Base-by-base conservation (phyloP, 2,797 vertebrate genomes). In the Rachycentron canadum region DNA sequence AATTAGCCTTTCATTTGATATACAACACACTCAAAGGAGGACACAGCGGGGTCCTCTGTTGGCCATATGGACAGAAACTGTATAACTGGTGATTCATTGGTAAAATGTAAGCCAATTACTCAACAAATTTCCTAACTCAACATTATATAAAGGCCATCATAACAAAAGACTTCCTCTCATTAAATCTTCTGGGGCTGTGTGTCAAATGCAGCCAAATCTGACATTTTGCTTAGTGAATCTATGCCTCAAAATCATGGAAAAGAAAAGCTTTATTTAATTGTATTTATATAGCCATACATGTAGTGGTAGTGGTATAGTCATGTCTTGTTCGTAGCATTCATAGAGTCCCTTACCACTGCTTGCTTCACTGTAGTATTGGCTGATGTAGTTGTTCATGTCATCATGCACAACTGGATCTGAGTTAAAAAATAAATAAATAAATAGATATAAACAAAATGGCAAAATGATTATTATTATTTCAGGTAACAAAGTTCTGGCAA, bases 331-430 rank as follows among this genome's bases (percentile, higher is more conserved):
- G 49, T 16, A 12, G 52, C 73, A 25, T 61, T 68, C 19, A 53
- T n/a, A n/a, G 13, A 10, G 53, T 76, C 34, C 94, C 97, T 97
- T 93, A 99, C 98, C 97, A 59, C 95, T 97, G 93, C 96, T 97
- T 61, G 96, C 96, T 86, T 97, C 97, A 0, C 93, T 97, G 95
- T 98, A 98, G 91, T 99, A 99, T 57, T 97, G 97, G 56, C 97
- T 97, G 94, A 99, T 97, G 85, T 99, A 99, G 91, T 98, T 99
- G 88, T 99, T 99, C 98, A 99, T 99, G 88, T 98, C 97, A 26
- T 99, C 98, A 70, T 93, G 95, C 45, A 91, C 93, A 2, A 93
- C 87, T 23, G 93, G 86, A 84, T 97, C 97, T 98, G 88, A 91
- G 89, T 62, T n/a, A 0, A 66, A 78, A 21, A 50, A 84, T 3